These are phyloP conservation scores for Pseudeuparius sepicola DNA, from an alignment of 2,888 invertebrate genomes.

Conservation along the genomic window DNA sequence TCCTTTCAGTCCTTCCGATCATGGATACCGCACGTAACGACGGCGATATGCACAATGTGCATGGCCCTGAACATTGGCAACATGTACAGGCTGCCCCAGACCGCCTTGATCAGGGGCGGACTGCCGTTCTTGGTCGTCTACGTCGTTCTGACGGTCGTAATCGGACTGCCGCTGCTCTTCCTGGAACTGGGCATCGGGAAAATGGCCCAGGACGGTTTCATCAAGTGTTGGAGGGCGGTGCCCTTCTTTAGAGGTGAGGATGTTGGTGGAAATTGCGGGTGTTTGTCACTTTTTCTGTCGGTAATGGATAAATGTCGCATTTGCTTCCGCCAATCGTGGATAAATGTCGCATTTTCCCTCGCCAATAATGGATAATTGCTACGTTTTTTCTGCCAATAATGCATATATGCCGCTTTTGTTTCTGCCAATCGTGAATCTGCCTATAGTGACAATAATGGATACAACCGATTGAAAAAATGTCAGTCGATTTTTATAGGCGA, in stretches of 20 bases:
- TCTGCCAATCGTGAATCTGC: too few relatives aligned
- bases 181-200: conserved; percentile 55
- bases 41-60: conserved; percentile 45
- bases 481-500: too few relatives aligned
- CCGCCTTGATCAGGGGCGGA: conserved; percentile 49
- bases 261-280: too few relatives aligned
- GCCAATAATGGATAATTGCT: too few relatives aligned
- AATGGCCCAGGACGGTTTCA: conserved; percentile 54
- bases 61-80: conserved; percentile 48
- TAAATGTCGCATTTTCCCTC: too few relatives aligned
- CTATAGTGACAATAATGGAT: too few relatives aligned
- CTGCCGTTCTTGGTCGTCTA: conserved; percentile 46
- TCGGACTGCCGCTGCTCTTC: conserved; percentile 49
- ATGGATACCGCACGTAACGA: conserved; percentile 38
- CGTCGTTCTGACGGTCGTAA: conserved; percentile 39
- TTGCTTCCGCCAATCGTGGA: too few relatives aligned
- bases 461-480: too few relatives aligned
- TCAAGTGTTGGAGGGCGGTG: conserved; percentile 55
- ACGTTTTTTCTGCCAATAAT: too few relatives aligned
- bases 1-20: conserved; percentile 36
- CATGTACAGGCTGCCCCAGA: conserved; percentile 49
- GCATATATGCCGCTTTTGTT: too few relatives aligned
- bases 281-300: too few relatives aligned
- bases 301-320: too few relatives aligned
- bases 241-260: conserved; percentile 54